phyloP scores from a whole-genome alignment of 2,797 vertebrate species.

The Macrochelys suwanniensis region DNA sequence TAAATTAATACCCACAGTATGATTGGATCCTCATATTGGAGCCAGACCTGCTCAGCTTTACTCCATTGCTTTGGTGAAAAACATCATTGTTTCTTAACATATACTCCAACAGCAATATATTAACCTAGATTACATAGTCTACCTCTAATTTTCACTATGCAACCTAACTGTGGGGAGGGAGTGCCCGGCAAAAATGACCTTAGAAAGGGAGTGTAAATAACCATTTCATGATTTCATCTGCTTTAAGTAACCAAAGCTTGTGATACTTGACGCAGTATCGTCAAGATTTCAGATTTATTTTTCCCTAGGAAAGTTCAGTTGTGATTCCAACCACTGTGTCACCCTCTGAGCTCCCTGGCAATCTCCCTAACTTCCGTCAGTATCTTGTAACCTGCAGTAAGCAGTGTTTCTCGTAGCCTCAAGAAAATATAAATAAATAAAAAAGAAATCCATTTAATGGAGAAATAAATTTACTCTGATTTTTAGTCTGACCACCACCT shows the following conservation, averaged over 20 bases:
- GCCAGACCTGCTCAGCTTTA: not conserved
- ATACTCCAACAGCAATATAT: not conserved
- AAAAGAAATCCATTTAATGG: not conserved
- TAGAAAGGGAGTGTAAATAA: constrained; percentile 22
- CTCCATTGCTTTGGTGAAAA: not conserved
- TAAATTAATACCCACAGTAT: not conserved
- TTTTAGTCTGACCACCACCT: not conserved
- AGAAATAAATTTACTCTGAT: not conserved
- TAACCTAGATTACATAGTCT: not conserved
- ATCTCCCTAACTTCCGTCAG: not conserved
- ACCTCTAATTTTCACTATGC: constrained; percentile 8
- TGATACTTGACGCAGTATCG: constrained; percentile 41
- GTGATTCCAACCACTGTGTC: not conserved
- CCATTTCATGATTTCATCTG: constrained; percentile 17
- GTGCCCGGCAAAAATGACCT: not conserved
- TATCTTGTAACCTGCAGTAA: constrained; percentile 9
- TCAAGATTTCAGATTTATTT: constrained; percentile 38
- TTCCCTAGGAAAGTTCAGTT: constrained; percentile 13
- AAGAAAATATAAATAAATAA: not conserved
- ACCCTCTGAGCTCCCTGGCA: not conserved
- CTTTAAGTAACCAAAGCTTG: constrained; percentile 49
- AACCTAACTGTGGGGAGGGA: not conserved
- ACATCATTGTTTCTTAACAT: not conserved
- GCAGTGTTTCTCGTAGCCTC: not conserved
- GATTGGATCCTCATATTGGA: not conserved